Conservation (phyloP, 2,797 vertebrate genomes). For the Cossypha polioptera region DNA sequence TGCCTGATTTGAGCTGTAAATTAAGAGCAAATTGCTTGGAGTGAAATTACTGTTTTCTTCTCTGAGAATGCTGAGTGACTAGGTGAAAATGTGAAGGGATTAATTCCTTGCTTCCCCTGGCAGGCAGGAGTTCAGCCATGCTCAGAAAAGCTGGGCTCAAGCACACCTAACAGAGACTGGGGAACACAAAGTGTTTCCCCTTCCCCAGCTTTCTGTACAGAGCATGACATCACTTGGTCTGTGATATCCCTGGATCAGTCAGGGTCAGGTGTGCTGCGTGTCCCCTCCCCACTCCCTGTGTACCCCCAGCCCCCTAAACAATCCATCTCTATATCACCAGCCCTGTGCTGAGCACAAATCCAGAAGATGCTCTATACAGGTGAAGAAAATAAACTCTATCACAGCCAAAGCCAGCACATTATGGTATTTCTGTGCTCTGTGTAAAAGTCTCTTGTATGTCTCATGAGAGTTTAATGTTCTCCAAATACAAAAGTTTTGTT, state of each 20-base stretch:
- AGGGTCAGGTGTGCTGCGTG: not conserved
- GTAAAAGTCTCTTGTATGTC: not conserved
- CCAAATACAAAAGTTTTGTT: not conserved
- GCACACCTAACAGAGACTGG: not conserved
- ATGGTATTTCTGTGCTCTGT: not conserved
- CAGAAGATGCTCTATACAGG: not conserved
- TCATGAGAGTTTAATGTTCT: not conserved
- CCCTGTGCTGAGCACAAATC: not conserved
- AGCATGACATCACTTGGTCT: not conserved
- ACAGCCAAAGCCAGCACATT: not conserved
- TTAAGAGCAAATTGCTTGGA: not conserved
- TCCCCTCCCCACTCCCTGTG: not conserved
- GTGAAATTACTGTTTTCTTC: not conserved
- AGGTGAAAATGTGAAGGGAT: not conserved
- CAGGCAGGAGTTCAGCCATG: not conserved
- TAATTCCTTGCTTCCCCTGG: not conserved
- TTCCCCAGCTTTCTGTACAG: not conserved
- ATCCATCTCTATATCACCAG: not conserved
- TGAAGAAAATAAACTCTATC: not conserved
- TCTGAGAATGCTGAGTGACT: not conserved
- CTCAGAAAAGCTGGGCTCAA: not conserved
- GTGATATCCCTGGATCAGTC: not conserved
- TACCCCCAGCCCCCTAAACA: not conserved
- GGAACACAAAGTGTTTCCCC: not conserved
- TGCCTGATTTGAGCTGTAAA: not conserved